Conservation (phyloP, 1,140 invertebrate genomes). For the Paraescarpia echinospica region DNA sequence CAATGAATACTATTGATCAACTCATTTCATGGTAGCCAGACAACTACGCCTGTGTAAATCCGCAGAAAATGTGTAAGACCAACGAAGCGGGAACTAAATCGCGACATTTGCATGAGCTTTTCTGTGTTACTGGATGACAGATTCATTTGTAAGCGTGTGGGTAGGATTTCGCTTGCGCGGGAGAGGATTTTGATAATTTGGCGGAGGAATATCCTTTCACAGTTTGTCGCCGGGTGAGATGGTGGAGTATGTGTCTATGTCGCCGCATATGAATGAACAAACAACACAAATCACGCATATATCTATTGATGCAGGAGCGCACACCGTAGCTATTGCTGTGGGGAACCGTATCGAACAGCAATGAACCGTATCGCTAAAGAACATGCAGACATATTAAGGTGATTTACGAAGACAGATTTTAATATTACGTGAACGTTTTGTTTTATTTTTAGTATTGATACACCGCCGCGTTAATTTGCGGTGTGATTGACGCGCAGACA, state of each 20-base stretch:
- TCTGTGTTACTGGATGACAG: neutral
- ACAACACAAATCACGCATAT: neutral
- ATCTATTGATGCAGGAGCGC: neutral
- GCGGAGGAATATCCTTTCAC: neutral
- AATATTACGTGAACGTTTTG: neutral
- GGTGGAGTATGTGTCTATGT: neutral
- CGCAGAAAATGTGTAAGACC: neutral
- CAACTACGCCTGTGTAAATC: neutral
- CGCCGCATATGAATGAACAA: neutral
- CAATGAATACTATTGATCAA: neutral
- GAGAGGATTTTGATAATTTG: neutral
- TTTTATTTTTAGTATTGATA: neutral
- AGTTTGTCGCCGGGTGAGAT: neutral
- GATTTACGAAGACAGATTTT: neutral
- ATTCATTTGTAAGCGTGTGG: neutral
- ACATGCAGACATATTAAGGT: neutral
- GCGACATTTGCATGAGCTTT: neutral
- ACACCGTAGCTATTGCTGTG: neutral
- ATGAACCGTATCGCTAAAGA: neutral
- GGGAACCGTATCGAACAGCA: neutral
- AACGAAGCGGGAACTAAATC: neutral
- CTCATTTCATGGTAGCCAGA: too few relatives aligned
- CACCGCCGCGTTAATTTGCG: neutral
- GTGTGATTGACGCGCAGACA: neutral
- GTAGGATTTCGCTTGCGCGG: neutral